A percentile compares a stretch with the other conserved stretches of the same genome.
Conservation (phyloP, 2,113 vertebrate genomes). For the Kryptolebias marmoratus region DNA sequence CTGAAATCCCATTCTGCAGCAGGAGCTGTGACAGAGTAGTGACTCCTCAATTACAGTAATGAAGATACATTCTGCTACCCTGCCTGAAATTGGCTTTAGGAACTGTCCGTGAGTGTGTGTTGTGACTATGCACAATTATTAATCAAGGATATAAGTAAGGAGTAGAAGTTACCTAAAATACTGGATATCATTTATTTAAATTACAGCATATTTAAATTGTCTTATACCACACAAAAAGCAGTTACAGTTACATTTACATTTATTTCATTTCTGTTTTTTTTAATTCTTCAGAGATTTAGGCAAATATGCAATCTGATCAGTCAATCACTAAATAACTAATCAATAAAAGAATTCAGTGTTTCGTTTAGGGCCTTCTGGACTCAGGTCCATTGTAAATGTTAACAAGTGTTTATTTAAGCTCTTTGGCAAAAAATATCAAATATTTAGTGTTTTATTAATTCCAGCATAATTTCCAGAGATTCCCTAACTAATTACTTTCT, state of each 20-base stretch:
- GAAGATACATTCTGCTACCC: slow-evolving; percentile 68
- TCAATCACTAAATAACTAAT: slow-evolving; percentile 44
- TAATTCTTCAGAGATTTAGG: too few relatives aligned
- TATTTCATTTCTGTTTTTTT: too few relatives aligned
- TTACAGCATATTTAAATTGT: slow-evolving; percentile 51
- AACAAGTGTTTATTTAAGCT: too few relatives aligned
- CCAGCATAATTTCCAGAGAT: slow-evolving; percentile 45
- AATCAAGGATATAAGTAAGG: slow-evolving; percentile 44
- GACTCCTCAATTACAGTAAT: slow-evolving; percentile 72
- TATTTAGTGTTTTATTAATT: slow-evolving; percentile 52
- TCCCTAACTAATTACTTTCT: slow-evolving; percentile 50
- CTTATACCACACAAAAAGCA: slow-evolving; percentile 9
- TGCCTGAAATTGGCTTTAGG: slow-evolving; percentile 66
- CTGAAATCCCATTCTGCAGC: slow-evolving; percentile 65
- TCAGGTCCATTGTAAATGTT: too few relatives aligned
- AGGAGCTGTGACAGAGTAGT: slow-evolving; percentile 70
- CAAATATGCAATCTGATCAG: not conserved
- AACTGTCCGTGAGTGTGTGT: slow-evolving; percentile 12
- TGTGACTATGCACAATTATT: slow-evolving; percentile 12
- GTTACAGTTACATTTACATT: too few relatives aligned
- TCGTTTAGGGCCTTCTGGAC: too few relatives aligned
- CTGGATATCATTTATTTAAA: slow-evolving; percentile 57
- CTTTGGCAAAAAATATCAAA: not conserved
- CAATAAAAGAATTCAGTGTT: not conserved
- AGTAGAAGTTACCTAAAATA: slow-evolving; percentile 55